Percentiles rank a stretch among this genome's conserved stretches.
Evolutionary conservation across 2,113 vertebrate species (phyloP).

Genomic region (Paramormyrops kingsleyae): DNA sequence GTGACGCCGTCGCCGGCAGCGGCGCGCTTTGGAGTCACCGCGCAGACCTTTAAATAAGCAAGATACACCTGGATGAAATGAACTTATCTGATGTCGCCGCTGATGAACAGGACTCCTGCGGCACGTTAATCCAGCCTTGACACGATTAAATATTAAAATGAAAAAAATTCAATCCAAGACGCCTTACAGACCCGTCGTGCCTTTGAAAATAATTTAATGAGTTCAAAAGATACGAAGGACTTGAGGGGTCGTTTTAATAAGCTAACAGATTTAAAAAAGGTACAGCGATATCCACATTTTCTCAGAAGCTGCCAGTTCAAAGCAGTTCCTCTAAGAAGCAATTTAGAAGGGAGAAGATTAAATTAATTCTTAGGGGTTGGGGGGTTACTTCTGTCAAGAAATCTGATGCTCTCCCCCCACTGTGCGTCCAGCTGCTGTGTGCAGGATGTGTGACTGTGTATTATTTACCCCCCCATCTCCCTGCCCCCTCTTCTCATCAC

Average conservation of each 20-base stretch:
- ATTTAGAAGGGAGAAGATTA: slow-evolving; percentile 40
- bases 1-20: background rate
- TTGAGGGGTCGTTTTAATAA: slow-evolving; percentile 46
- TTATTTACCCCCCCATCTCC: background rate
- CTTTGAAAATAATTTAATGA: slow-evolving; percentile 49
- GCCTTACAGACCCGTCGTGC: slow-evolving; percentile 36
- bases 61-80: slow-evolving; percentile 24
- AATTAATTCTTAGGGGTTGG: slow-evolving; percentile 29
- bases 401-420: slow-evolving; percentile 11
- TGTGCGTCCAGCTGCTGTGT: background rate
- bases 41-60: slow-evolving; percentile 21
- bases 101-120: slow-evolving; percentile 30
- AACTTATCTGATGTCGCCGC: slow-evolving; percentile 34
- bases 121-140: slow-evolving; percentile 42
- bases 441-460: background rate
- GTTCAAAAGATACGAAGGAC: slow-evolving; percentile 40
- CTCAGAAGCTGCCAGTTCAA: slow-evolving; percentile 34
- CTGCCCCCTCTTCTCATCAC: background rate
- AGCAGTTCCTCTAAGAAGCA: slow-evolving; percentile 25
- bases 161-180: slow-evolving; percentile 48
- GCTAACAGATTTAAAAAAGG: slow-evolving; percentile 38
- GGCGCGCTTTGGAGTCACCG: background rate
- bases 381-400: slow-evolving; percentile 4
- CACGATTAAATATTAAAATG: slow-evolving; percentile 37
- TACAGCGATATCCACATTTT: slow-evolving; percentile 30